Base-by-base conservation (phyloP, 2,113 vertebrate species). In the Picathartes gymnocephalus region DNA sequence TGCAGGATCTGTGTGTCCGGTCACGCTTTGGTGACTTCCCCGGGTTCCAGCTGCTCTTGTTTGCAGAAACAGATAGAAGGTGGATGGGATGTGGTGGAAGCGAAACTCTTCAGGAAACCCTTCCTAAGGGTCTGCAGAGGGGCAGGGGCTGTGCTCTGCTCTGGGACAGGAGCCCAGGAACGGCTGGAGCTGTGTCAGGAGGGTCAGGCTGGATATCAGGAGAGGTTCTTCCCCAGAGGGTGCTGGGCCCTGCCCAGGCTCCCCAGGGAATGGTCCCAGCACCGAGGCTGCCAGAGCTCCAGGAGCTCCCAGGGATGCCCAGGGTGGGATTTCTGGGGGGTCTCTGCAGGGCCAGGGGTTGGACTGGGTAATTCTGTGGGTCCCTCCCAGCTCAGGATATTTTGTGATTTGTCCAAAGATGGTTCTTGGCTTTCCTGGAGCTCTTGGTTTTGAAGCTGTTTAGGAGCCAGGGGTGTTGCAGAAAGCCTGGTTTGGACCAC, bases 311-410 rank as follows among this genome's bases (percentile, higher is more conserved):
- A 1, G 35, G 35, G 76, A 5, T 47, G 70, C 35, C 2, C 77
- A 7, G 76, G 50, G 25, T 13, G 68, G 31, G 58, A 2, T 23
- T 80, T 13, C 5, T 28, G 60, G 37, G 56, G 56, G 3, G 9
- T 57, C 44, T 44, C 37, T 7, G 44, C 76, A 16, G 40, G 42
- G 7, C 11, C 10, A 2, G 37, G 51, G 11, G 7, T 2, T 10
- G 68, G 3, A 0, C 11, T 25, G 23, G 15, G 2, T 28, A 2
- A 2, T 30, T 45, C 7, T 8, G 15, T 1, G 37, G 28, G 24
- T 88, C 24, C 39, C 16, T 81, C 7, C n/a, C 39, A 1, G 2
- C 17, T 45, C 28, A 6, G 69, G 51, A 39, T 4, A 1, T 39
- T 40, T 39, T 5, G 13, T 50, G n/a, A 1, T 39, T 73, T 17